Conservation (phyloP, 2,113 vertebrate genomes). For the Dipodomys ordii region DNA sequence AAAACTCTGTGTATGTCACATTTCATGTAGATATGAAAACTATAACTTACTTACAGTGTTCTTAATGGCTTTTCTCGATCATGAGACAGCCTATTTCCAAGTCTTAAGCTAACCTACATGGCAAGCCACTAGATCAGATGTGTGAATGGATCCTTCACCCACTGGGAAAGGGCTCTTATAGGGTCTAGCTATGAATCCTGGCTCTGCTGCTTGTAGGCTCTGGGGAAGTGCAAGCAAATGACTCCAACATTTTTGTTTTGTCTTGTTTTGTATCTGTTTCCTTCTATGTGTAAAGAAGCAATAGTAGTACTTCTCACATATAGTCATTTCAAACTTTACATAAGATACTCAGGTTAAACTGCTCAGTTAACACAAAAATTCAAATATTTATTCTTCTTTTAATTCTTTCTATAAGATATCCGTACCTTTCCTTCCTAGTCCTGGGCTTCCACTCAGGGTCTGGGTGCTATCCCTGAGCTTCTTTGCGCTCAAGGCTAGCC, state of each 20-base stretch:
- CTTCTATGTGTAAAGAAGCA: slow-evolving; percentile 10
- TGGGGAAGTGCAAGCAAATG: neutral
- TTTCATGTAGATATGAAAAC: slow-evolving; percentile 54
- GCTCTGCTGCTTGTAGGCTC: neutral
- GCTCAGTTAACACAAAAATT: slow-evolving; percentile 1
- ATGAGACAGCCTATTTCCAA: neutral
- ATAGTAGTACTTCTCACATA: neutral
- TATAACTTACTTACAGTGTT: slow-evolving; percentile 37
- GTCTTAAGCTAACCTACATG: slow-evolving; percentile 11
- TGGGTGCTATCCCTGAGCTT: too few species aligned
- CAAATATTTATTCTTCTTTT: neutral
- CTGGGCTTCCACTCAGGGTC: too few species aligned
- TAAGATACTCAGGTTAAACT: slow-evolving; percentile 23
- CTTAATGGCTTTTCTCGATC: neutral
- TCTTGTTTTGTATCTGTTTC: neutral
- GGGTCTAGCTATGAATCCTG: neutral
- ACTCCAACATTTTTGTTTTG: neutral
- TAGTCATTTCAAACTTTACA: slow-evolving; percentile 39
- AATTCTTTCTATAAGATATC: neutral
- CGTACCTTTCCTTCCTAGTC: neutral
- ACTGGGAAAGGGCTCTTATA: neutral
- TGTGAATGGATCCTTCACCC: slow-evolving; percentile 17
- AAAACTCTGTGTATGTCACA: slow-evolving; percentile 54
- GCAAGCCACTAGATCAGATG: neutral
- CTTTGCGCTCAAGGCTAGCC: too few species aligned